Evolutionary conservation across 2,113 vertebrate species (phyloP).

Genomic region (Sterna hirundo): DNA sequence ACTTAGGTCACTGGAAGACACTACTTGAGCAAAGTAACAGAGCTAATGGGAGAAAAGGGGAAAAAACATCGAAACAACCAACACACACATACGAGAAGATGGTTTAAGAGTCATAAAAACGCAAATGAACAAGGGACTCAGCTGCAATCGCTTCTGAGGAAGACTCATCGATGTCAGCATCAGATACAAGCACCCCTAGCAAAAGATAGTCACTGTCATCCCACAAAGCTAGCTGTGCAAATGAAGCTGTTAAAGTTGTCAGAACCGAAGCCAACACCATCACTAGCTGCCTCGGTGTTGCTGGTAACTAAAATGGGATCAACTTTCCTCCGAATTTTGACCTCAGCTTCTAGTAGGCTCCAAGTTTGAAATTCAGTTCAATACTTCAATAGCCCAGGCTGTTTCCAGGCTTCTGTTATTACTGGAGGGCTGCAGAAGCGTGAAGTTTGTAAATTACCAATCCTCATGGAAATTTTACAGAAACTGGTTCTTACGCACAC

Average conservation of each 20-base stretch:
- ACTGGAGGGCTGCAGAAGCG: neutral
- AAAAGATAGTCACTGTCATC: constrained; percentile 42
- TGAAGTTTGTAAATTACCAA: neutral
- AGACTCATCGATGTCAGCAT: constrained; percentile 14
- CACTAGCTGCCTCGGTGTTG: neutral
- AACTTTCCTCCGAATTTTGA: neutral
- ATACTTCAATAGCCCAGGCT: neutral
- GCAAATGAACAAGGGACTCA: constrained; percentile 44
- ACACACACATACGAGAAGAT: neutral
- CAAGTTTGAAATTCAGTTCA: neutral
- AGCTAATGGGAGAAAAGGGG: neutral
- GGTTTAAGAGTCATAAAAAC: neutral
- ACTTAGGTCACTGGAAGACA: neutral
- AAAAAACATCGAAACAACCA: neutral
- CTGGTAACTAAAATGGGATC: constrained; percentile 11
- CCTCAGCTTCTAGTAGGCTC: neutral
- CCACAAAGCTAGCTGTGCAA: constrained; percentile 4
- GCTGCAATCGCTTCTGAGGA: neutral
- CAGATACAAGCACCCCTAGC: neutral
- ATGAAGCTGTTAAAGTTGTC: constrained; percentile 30
- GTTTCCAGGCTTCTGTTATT: neutral
- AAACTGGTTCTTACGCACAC: neutral
- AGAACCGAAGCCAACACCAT: neutral
- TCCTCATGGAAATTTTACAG: neutral
- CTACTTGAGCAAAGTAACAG: neutral